Base-by-base conservation (phyloP, 2,888 invertebrate species). In the Tetragonula carbonaria region DNA sequence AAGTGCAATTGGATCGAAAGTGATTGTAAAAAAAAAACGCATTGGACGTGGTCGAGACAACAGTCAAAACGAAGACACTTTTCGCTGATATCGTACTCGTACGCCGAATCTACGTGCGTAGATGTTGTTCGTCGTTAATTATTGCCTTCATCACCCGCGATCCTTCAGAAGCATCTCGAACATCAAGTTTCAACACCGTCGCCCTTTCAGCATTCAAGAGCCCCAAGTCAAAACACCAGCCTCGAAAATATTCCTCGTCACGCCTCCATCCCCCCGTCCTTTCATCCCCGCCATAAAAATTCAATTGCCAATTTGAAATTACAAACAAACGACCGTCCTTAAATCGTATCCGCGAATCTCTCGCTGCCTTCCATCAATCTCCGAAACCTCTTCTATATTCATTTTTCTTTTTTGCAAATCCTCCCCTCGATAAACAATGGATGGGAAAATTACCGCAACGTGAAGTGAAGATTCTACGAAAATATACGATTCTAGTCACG, bases 231-330 rank as follows among this genome's bases (percentile, higher is more conserved):
- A 75, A 78, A 74, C 67, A 2, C 4, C n/a, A 11, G 16, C 74
- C 0, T 16, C 33, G 45, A 79, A 75, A 75, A 53, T 79, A 79
- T 79, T 79, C 76, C 79, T n/a, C 45, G 68, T 79, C 79, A 63
- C 76, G 79, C 76, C 28, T 62, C 55, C 33, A 33, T 55, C 57
- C 70, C 28, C 28, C 13, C 45, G 45, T 8, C 33, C 8, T 16
- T 16, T n/a, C 16, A 8, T 5, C 53, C 18, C 2, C 16, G 59
- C 14, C 28, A 53, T 62, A 71, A 72, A 79, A 81, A 79, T 67
- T 73, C 81, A 63, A 73, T 78, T 68, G 67, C 23, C 45, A 55
- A 73, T 73, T 81, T 50, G 53, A 73, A 73, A 79, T 81, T 72
- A 62, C 79, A 73, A 79, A 62, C 72, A 63, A 73, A 67, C 73